These are phyloP conservation scores for Leptodactylus fallax DNA, from an alignment of 2,797 vertebrate species.

Conservation along the genomic window DNA sequence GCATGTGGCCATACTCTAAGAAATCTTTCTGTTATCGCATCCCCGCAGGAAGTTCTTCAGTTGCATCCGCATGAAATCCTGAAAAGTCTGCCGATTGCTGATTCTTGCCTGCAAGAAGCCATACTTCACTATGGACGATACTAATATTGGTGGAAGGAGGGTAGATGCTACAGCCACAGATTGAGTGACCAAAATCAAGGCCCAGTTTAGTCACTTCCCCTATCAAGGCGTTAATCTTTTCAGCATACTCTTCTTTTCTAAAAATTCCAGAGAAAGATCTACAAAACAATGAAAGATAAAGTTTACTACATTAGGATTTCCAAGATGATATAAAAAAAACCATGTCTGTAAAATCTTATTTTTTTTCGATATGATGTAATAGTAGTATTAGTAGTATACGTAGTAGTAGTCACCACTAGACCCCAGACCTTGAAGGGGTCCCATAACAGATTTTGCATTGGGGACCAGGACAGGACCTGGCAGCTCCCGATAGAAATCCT, in stretches of 20 bases:
- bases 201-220: conserved; percentile 63
- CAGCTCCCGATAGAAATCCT: too few relatives aligned
- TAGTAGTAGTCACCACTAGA: too few relatives aligned
- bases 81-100: neutral
- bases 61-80: too few relatives aligned
- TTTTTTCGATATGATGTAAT: neutral
- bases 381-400: too few relatives aligned
- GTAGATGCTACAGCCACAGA: conserved; percentile 69
- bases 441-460: too few relatives aligned
- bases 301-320: neutral
- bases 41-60: neutral
- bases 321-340: neutral
- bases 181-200: conserved; percentile 65
- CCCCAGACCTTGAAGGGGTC: too few relatives aligned
- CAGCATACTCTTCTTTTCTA: conserved; percentile 62
- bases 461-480: too few relatives aligned
- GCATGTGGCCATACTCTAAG: too few relatives aligned
- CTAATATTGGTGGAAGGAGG: conserved; percentile 70
- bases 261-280: conserved; percentile 69
- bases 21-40: too few relatives aligned
- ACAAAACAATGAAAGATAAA: neutral
- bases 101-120: conserved; percentile 63
- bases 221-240: conserved; percentile 65
- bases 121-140: conserved; percentile 70
- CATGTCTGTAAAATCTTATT: neutral